Conservation (phyloP, 2,888 invertebrate genomes). For the Metellina segmentata region DNA sequence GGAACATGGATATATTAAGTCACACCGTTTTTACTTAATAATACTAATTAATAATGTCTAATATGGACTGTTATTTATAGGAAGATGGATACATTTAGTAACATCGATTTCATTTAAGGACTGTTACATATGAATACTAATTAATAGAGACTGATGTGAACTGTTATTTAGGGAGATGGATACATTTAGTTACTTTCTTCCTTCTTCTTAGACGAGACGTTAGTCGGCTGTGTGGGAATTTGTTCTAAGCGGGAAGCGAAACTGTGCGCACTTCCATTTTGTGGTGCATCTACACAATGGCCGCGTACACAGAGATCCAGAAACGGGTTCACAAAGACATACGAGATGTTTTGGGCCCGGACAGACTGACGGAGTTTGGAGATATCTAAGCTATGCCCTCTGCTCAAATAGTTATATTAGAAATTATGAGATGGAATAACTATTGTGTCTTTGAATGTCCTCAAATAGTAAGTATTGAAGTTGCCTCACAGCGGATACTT, state of each 20-base stretch:
- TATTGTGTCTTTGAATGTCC: slow-evolving; percentile 66
- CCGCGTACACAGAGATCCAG: slow-evolving; percentile 84
- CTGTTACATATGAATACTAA: too few species aligned
- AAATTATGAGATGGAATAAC: slow-evolving; percentile 88
- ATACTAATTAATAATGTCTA: too few species aligned
- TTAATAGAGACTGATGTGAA: too few species aligned
- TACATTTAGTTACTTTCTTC: too few species aligned
- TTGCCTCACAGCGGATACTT: too few species aligned
- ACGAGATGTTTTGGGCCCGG: slow-evolving; percentile 84
- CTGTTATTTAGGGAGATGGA: too few species aligned
- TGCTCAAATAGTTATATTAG: slow-evolving; percentile 88
- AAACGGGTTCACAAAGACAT: slow-evolving; percentile 84
- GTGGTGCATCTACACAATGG: slow-evolving; percentile 83
- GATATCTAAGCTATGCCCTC: slow-evolving; percentile 89
- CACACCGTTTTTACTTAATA: too few species aligned
- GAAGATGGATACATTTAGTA: too few species aligned
- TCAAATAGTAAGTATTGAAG: slow-evolving; percentile 59
- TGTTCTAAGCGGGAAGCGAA: slow-evolving; percentile 75
- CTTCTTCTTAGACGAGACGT: slow-evolving; percentile 39
- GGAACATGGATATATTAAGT: too few species aligned
- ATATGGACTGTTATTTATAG: too few species aligned
- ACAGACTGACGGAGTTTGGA: slow-evolving; percentile 83
- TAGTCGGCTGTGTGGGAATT: slow-evolving; percentile 63
- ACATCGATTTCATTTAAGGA: too few species aligned
- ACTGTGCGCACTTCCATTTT: slow-evolving; percentile 71